These are phyloP conservation scores for Lucilia cuprina DNA, from an alignment of 1,140 invertebrate genomes.

Conservation along the genomic window DNA sequence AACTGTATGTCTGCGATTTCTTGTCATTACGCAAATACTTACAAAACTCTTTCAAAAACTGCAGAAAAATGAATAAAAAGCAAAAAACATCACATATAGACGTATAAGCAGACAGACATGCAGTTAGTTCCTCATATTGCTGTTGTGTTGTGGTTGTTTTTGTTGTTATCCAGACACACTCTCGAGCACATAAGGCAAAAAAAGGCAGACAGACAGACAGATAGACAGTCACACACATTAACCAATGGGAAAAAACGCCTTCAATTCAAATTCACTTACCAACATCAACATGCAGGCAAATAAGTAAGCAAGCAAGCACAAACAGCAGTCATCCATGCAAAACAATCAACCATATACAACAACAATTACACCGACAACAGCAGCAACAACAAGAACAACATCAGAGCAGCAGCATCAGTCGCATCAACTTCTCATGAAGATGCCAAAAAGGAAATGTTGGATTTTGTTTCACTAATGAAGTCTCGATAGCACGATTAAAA, in stretches of 20 bases:
- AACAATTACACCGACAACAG: background rate
- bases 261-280: slow-evolving; percentile 7
- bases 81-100: background rate
- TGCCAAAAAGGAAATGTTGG: slow-evolving; percentile 27
- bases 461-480: slow-evolving; percentile 33
- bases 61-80: background rate
- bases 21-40: slow-evolving; percentile 7
- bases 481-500: slow-evolving; percentile 33
- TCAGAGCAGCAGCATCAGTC: background rate
- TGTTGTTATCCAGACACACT: background rate
- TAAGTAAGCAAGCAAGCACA: background rate
- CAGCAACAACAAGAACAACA: background rate
- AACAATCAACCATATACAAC: background rate
- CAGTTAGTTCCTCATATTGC: background rate
- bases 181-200: background rate
- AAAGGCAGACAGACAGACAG: background rate
- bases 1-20: background rate
- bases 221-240: background rate
- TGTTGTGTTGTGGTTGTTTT: background rate
- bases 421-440: slow-evolving; percentile 9
- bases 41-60: background rate
- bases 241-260: slow-evolving; percentile 13
- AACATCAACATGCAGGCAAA: background rate
- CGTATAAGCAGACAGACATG: background rate
- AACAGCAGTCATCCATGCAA: slow-evolving; percentile 17